Evolutionary conservation across 1,140 invertebrate genomes (phyloP).

Genomic region (Amphibalanus amphitrite): DNA sequence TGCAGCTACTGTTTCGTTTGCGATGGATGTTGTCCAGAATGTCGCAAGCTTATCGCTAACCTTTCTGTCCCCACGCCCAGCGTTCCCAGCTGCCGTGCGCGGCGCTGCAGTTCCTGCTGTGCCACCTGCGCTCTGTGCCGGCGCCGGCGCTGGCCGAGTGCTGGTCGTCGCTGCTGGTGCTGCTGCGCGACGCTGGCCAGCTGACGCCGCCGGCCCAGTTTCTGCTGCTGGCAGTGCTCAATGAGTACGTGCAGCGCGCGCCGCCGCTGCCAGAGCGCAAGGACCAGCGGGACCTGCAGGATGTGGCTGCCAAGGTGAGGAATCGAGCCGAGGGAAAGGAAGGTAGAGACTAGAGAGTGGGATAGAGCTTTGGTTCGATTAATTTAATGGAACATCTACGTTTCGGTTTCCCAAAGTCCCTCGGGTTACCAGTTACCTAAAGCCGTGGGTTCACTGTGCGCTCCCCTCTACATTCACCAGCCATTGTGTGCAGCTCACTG

Average conservation of each 20-base stretch:
- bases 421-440: no score
- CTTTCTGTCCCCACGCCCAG: no score
- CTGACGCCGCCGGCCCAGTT: slow-evolving; percentile 62
- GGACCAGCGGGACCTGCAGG: slow-evolving; percentile 63
- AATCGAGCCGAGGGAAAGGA: no score
- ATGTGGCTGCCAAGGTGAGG: slow-evolving; percentile 12
- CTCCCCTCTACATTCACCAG: no score
- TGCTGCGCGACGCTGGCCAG: slow-evolving; percentile 54
- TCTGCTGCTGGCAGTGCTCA: slow-evolving; percentile 55
- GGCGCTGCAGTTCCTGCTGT: slow-evolving; percentile 41
- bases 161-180: slow-evolving; percentile 55
- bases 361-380: neutral
- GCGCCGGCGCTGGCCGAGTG: slow-evolving; percentile 54
- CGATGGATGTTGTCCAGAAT: no score
- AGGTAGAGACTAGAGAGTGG: slow-evolving; percentile 2
- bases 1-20: no score
- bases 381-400: no score
- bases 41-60: no score
- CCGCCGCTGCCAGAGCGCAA: slow-evolving; percentile 61
- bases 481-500: no score
- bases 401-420: no score
- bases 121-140: slow-evolving; percentile 49
- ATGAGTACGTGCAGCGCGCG: slow-evolving; percentile 70
- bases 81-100: slow-evolving; percentile 41
- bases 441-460: no score